A percentile compares a stretch with the other conserved stretches of the same genome.
phyloP scores from a whole-genome alignment of 2,888 invertebrate species.

The Nephrotoma appendiculata region DNA sequence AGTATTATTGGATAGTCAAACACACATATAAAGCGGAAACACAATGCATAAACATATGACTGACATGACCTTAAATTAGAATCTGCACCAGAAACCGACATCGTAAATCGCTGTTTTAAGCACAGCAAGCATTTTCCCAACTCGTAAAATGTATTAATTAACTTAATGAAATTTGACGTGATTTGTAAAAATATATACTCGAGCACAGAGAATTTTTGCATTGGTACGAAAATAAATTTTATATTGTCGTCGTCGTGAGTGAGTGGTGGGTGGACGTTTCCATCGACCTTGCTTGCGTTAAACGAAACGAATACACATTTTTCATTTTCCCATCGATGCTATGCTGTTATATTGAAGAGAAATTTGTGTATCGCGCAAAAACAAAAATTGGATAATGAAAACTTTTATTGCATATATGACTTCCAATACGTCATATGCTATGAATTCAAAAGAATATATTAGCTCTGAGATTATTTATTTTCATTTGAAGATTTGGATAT shows the following conservation, averaged over 20 bases:
- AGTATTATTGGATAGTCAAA: background rate
- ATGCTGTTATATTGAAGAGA: background rate
- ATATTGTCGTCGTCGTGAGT: background rate
- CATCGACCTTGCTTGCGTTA: background rate
- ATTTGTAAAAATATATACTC: background rate
- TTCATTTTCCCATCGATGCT: background rate
- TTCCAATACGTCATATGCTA: background rate
- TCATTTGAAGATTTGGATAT: background rate
- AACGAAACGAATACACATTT: background rate
- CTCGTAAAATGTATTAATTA: background rate
- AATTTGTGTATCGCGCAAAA: background rate
- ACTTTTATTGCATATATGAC: background rate
- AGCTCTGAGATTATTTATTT: background rate
- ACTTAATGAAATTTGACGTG: background rate
- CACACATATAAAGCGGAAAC: background rate
- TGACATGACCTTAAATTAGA: background rate
- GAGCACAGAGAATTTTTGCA: background rate
- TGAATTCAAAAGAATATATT: background rate
- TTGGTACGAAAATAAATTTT: background rate
- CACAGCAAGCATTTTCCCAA: background rate
- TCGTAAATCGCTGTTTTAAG: background rate
- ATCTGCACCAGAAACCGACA: background rate
- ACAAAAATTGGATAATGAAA: background rate
- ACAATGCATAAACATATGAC: background rate
- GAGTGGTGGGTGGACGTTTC: background rate